Conservation (phyloP, 2,113 vertebrate species). For the Prochilodus magdalenae region DNA sequence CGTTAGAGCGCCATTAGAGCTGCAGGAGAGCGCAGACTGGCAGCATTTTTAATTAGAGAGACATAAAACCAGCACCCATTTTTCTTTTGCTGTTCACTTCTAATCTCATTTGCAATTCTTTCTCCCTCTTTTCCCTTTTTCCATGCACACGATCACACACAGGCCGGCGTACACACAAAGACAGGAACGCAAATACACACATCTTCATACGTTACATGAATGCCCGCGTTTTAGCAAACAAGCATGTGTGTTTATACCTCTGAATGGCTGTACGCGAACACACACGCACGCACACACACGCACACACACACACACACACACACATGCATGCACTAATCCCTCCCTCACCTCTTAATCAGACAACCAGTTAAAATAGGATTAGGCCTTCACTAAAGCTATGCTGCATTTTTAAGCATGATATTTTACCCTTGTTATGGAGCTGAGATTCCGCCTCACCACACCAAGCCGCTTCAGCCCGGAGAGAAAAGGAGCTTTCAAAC, state of each 20-base stretch:
- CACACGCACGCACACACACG: conserved; percentile 17
- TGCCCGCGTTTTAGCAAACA: conserved; percentile 26
- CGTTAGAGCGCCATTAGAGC: conserved; percentile 93
- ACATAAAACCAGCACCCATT: conserved; percentile 86
- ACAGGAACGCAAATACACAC: conserved; percentile 36
- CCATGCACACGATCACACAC: conserved; percentile 14
- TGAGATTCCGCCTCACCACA: conserved; percentile 57
- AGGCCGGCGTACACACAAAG: background rate
- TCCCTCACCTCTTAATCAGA: conserved; percentile 76
- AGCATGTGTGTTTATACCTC: conserved; percentile 40
- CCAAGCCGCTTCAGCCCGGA: conserved; percentile 41
- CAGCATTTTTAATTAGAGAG: conserved; percentile 92
- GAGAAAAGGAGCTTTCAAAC: conserved; percentile 16
- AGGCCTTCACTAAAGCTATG: conserved; percentile 70
- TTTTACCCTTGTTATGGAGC: conserved; percentile 67
- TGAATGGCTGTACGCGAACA: conserved; percentile 40
- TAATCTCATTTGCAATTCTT: conserved; percentile 85
- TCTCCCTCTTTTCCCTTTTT: conserved; percentile 25
- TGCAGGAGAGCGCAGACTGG: conserved; percentile 85
- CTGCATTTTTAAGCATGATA: conserved; percentile 65
- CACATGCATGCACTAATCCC: conserved; percentile 54
- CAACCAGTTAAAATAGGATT: conserved; percentile 80
- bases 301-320: conserved; percentile 42
- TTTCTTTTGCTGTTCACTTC: conserved; percentile 87
- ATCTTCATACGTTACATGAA: conserved; percentile 33